Conservation (phyloP, 2,113 vertebrate genomes). For the Rousettus leschenaultii region DNA sequence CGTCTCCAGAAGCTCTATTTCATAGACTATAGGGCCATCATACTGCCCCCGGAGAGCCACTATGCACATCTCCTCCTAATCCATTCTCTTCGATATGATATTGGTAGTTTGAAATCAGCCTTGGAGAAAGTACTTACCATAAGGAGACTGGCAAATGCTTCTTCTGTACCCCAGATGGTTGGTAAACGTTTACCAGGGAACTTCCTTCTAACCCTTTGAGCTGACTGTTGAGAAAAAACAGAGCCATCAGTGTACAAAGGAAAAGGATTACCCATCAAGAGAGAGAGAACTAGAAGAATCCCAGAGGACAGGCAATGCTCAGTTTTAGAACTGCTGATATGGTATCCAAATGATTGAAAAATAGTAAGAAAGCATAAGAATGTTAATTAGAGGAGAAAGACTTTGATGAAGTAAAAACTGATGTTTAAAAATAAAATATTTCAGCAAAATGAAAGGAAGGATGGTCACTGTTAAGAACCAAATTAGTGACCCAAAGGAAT, state of each 20-base stretch:
- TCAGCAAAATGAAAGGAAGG: not conserved
- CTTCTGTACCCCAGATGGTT: not conserved
- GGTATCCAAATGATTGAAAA: not conserved
- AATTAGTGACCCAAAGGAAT: not conserved
- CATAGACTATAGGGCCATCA: accelerated
- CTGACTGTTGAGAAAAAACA: not conserved
- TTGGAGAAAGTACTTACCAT: not conserved
- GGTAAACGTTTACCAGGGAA: not conserved
- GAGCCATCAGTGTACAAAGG: not conserved
- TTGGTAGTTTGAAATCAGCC: not conserved
- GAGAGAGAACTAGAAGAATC: not conserved
- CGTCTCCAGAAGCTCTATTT: not conserved
- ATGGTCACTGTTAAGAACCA: not conserved
- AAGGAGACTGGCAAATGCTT: not conserved
- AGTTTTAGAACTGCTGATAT: not conserved
- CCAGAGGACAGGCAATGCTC: not conserved
- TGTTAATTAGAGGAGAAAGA: not conserved
- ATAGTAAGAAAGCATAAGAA: not conserved
- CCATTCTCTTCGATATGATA: not conserved
- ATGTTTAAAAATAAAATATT: not conserved
- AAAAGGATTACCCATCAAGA: not conserved
- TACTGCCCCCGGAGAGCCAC: not conserved
- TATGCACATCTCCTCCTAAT: not conserved
- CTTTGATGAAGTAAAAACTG: not conserved
- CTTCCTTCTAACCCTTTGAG: not conserved